Evolutionary conservation across 35 echinoderm and acorn worm species (phyloP).

Genomic region (Ophioderma brevispina): DNA sequence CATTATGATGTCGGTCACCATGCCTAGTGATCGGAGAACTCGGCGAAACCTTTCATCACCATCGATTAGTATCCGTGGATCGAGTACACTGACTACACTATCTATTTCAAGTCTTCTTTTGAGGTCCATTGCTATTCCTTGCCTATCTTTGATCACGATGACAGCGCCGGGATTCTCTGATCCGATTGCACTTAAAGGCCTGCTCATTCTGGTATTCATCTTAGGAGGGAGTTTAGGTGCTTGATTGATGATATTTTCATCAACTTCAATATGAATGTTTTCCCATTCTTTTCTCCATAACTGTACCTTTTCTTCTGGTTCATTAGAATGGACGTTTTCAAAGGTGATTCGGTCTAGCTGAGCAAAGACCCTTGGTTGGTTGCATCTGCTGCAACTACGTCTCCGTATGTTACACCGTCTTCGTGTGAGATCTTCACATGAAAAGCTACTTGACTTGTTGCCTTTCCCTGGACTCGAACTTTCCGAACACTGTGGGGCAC

Average conservation of each 20-base stretch:
- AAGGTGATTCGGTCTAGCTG: conserved; percentile 75
- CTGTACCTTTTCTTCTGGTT: conserved; percentile 82
- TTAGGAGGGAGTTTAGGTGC: conserved; percentile 27
- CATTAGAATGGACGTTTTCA: conserved; percentile 86
- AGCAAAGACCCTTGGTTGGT: conserved; percentile 80
- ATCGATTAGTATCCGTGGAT: conserved; percentile 85
- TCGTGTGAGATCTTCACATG: conserved; percentile 56
- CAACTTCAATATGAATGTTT: conserved; percentile 42
- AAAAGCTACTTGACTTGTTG: conserved; percentile 70
- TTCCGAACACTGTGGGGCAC: conserved; percentile 81
- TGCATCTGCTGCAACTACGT: conserved; percentile 86
- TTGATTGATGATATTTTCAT: conserved; percentile 29
- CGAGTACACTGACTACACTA: conserved; percentile 90
- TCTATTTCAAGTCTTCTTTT: conserved; percentile 87
- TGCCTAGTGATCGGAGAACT: conserved; percentile 84
- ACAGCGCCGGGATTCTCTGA: conserved; percentile 89
- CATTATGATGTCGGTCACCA: conserved; percentile 87
- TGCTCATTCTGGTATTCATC: background rate
- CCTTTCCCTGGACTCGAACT: conserved; percentile 77
- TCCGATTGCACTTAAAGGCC: conserved; percentile 84
- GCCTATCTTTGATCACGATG: conserved; percentile 90
- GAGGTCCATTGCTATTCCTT: conserved; percentile 75
- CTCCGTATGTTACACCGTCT: conserved; percentile 46
- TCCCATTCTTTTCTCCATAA: conserved; percentile 88
- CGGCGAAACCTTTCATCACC: conserved; percentile 84